Conservation (phyloP, 2,113 vertebrate species). For the Falcunculus frontatus region DNA sequence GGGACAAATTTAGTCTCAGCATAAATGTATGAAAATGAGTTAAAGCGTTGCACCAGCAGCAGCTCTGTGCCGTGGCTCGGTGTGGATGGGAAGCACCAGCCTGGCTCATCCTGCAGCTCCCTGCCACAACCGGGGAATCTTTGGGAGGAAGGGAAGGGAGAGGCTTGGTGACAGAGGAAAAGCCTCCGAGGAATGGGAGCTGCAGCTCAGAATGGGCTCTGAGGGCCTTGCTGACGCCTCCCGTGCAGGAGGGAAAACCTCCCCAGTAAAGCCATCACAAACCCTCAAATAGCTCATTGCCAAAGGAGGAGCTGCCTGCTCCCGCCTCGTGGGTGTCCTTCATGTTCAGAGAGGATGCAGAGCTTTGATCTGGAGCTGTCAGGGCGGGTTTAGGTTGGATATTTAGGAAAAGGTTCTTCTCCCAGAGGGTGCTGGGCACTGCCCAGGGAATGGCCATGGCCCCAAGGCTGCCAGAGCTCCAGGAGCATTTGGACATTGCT, state of each 20-base stretch:
- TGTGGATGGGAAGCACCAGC: rapidly evolving
- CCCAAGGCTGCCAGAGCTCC: neutral
- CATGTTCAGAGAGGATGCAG: rapidly evolving
- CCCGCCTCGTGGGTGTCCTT: neutral
- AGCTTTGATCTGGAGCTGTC: neutral
- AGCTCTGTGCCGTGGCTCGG: neutral
- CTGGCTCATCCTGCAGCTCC: neutral
- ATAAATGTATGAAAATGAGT: neutral
- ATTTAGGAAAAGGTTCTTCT: neutral
- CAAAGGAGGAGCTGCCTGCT: neutral
- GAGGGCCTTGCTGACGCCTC: neutral
- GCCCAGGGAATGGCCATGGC: neutral
- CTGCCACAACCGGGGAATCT: neutral
- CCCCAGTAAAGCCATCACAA: rapidly evolving
- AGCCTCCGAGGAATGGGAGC: neutral
- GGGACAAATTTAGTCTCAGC: slow-evolving; percentile 8
- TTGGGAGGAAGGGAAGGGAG: neutral
- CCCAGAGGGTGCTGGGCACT: neutral
- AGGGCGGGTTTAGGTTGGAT: neutral
- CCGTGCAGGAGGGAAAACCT: neutral
- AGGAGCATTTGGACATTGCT: rapidly evolving
- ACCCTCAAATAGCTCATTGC: neutral
- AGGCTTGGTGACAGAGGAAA: neutral
- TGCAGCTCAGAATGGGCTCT: neutral
- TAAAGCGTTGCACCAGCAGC: neutral